Evolutionary conservation across 2,113 vertebrate genomes (phyloP), one percentile per base, ranked within the genome.

Genomic region (Anguilla rostrata): DNA sequence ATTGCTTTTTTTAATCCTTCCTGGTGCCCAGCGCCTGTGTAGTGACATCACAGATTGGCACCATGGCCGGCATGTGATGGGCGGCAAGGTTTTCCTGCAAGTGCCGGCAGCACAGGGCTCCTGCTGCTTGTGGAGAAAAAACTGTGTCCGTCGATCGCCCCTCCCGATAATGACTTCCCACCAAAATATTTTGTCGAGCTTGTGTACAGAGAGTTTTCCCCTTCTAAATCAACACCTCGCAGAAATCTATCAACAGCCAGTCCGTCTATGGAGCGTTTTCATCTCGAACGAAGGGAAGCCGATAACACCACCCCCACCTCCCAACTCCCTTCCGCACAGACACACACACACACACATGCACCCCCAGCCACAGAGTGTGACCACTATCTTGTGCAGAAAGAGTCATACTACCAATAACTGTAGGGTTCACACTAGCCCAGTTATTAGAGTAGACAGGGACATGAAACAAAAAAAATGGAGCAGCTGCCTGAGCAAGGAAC

Each of bases 171-270:
- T 96, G 95, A 96, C 95, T 95, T 96, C 95, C 94, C 95, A 95
- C 94, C 95, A 96, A 97, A 97, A 96, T 97, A 97, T 97, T 97
- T 96, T 96, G 95, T 95, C 95, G 90, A 95, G 94, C 95, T 95
- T 96, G 92, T 95, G 92, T 95, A 92, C 92, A 93, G 93, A 93
- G 90, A 92, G 92, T 96, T 94, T 95, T 96, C 94, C 94, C 94
- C 95, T 95, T 94, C 91, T 89, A 93, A 96, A 95, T 96, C 95
- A 95, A 95, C 95, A 96, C 94, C 95, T 95, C 91, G 81, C 93
- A 26, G 94, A 92, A 92, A 95, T 95, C 95, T 95, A 95, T 95
- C 94, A 95, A 94, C 94, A 95, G 93, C 91, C 96, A 94, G 94
- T 94, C 96, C 93, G 94, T 95, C 84, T 94, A 94, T 94, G 93